These are phyloP conservation scores for Vanessa atalanta DNA, from an alignment of 1,140 invertebrate species.

Conservation along the genomic window DNA sequence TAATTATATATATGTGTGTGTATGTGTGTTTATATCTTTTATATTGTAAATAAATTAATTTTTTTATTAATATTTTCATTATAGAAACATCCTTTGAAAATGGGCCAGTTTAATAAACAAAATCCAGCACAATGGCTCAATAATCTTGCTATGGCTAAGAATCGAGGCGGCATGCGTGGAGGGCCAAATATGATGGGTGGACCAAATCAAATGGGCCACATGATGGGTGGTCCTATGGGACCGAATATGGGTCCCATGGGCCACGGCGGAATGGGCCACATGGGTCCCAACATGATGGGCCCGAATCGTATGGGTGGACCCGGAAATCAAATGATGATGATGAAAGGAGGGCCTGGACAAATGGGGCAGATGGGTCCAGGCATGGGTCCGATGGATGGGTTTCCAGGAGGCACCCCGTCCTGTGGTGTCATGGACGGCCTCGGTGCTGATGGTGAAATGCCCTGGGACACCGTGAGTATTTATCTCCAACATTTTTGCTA, in stretches of 20 bases:
- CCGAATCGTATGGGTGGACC: slow-evolving; percentile 70
- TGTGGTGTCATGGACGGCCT: slow-evolving; percentile 81
- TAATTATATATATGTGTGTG: too few species aligned
- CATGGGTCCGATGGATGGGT: slow-evolving; percentile 79
- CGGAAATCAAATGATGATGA: slow-evolving; percentile 78
- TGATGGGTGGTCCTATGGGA: slow-evolving; percentile 75
- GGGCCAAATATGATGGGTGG: slow-evolving; percentile 77
- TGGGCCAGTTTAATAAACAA: slow-evolving; percentile 91
- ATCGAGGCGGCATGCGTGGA: slow-evolving; percentile 83
- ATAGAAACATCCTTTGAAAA: slow-evolving; percentile 94
- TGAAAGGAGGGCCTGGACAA: slow-evolving; percentile 72
- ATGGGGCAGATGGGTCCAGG: slow-evolving; percentile 76
- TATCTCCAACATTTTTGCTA: neutral
- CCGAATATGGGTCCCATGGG: slow-evolving; percentile 79
- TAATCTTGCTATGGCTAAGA: slow-evolving; percentile 89
- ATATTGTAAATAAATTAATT: too few species aligned
- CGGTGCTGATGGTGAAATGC: slow-evolving; percentile 80
- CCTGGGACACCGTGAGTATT: slow-evolving; percentile 79
- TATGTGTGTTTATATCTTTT: too few species aligned
- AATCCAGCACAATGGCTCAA: slow-evolving; percentile 91
- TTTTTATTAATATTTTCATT: slow-evolving; percentile 31
- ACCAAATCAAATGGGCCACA: slow-evolving; percentile 75
- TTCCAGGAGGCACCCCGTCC: slow-evolving; percentile 79
- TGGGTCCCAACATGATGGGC: slow-evolving; percentile 79
- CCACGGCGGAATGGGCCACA: slow-evolving; percentile 80